Base-by-base conservation (phyloP, 2,113 vertebrate genomes). In the Ascaphus truei region DNA sequence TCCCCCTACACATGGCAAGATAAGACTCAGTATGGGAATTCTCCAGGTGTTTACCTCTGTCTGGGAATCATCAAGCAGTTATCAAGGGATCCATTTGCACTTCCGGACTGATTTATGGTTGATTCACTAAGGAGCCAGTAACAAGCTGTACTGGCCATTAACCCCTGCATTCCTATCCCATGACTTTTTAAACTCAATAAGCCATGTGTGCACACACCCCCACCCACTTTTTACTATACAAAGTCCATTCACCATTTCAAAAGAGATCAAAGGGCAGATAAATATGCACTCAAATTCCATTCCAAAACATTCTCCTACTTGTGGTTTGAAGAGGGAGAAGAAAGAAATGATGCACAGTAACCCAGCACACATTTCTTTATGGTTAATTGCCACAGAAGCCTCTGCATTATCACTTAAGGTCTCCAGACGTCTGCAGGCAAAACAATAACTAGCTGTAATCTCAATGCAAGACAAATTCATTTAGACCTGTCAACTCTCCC, bases 121-220 rank as follows among this genome's bases (percentile, higher is more conserved):
- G 79, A 85, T 23, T 91, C 82, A 86, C 74, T 80, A 8, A 74
- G 68, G 79, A 75, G 72, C 74, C 79, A 84, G 80, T 69, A 71
- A 84, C 80, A 76, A 78, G 80, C 78, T 61, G 73, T 75, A 76
- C 72, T 75, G 75, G 83, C 80, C 63, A 71, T 84, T 84, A 89
- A 85, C 83, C 77, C 73, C 76, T 67, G 77, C 86, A 89, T 91
- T 91, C 89, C 77, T 89, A 75, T 74, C 59, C 29, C 72, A 82
- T 91, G 84, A 88, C 75, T 76, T 77, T 76, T 13, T 12, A 79
- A 37, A 34, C 58, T 76, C 74, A 82, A 72, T 80, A 74, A 75
- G 76, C 75, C 78, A 76, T 73, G 73, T 77, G 62, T 47, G 66
- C 66, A 77, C 74, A 36, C 53, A 82, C 79, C 76, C 71, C 76